These are phyloP conservation scores for Ypsolopha scabrella DNA, from an alignment of 2,888 invertebrate species.

Conservation along the genomic window DNA sequence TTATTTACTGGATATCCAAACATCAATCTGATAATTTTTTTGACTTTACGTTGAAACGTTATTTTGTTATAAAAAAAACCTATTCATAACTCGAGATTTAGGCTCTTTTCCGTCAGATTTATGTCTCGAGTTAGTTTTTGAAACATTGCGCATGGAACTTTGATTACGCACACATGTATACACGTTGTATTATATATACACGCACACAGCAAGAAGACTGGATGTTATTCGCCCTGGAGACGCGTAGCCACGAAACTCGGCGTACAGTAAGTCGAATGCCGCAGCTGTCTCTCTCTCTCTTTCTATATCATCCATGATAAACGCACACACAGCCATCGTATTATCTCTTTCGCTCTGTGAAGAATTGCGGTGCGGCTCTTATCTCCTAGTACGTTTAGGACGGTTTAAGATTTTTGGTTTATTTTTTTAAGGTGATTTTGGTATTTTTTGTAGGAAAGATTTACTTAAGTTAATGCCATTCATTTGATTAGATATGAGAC, in stretches of 20 bases:
- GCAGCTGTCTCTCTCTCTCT: constrained; percentile 16
- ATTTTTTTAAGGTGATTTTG: constrained; percentile 6
- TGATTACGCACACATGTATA: background rate
- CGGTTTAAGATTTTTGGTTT: constrained; percentile 1
- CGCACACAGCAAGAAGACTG: constrained; percentile 74
- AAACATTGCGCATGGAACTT: no score
- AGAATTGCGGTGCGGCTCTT: constrained; percentile 19
- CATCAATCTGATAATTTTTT: no score
- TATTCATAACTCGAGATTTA: no score
- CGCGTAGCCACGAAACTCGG: constrained; percentile 94
- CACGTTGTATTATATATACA: constrained; percentile 14
- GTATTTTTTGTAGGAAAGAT: background rate
- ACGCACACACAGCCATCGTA: constrained; percentile 39
- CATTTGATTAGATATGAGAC: no score
- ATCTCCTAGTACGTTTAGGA: constrained; percentile 16
- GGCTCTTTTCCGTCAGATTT: no score
- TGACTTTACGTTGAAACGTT: no score
- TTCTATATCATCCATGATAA: constrained; percentile 9
- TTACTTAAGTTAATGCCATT: no score
- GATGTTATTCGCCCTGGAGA: constrained; percentile 93
- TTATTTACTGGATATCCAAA: no score
- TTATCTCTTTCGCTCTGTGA: constrained; percentile 27
- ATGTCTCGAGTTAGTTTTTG: no score
- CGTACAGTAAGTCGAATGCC: constrained; percentile 85
- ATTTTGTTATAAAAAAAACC: no score